Percentiles rank a stretch among this genome's conserved stretches.
phyloP scores from a whole-genome alignment of 2,888 invertebrate genomes.

The Spialia ferax region DNA sequence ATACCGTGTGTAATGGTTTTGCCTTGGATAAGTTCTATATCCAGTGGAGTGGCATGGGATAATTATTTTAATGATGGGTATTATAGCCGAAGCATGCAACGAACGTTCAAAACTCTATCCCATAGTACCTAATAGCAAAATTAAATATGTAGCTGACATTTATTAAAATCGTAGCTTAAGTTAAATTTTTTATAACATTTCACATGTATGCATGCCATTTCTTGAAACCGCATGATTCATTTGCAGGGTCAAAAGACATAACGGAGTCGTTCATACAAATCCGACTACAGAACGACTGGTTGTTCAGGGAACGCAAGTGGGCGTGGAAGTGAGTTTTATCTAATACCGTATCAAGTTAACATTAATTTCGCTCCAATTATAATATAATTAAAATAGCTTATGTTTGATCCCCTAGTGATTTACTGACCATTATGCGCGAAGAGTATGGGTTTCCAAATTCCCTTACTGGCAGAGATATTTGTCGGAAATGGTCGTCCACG shows the following conservation, averaged over 20 bases:
- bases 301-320: conserved; percentile 76
- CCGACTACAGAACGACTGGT: conserved; percentile 77
- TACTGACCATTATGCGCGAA: conserved; percentile 67
- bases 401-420: conserved; percentile 56
- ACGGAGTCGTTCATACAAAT: conserved; percentile 81
- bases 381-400: conserved; percentile 19
- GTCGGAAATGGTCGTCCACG: conserved; percentile 75
- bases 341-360: conserved; percentile 25
- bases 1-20: too few species aligned
- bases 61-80: too few species aligned
- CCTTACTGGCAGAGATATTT: conserved; percentile 67
- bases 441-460: conserved; percentile 76
- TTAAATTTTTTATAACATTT: background rate
- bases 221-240: conserved; percentile 37
- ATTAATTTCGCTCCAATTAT: background rate
- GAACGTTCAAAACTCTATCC: too few species aligned
- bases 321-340: conserved; percentile 76
- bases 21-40: too few species aligned
- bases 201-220: background rate
- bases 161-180: too few species aligned
- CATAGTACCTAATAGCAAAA: too few species aligned
- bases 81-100: too few species aligned
- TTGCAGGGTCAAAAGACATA: conserved; percentile 79
- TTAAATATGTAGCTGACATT: too few species aligned
- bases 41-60: too few species aligned